Evolutionary conservation across 2,797 vertebrate genomes (phyloP).

Genomic region (Phalanger gymnotis): DNA sequence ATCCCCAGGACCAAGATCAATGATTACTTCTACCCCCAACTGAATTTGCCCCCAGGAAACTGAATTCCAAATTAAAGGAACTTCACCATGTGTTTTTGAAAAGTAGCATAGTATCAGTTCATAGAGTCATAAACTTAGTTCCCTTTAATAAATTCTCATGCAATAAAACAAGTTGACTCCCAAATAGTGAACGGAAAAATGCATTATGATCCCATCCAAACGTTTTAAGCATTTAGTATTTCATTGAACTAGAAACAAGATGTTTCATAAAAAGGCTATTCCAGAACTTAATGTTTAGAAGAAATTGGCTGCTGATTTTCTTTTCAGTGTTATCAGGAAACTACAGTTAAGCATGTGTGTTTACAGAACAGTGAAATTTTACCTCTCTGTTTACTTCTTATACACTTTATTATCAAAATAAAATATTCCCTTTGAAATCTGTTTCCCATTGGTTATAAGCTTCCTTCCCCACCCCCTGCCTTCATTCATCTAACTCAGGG

Average conservation of each 20-base stretch:
- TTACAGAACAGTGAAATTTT: not conserved
- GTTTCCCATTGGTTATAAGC: slow-evolving; percentile 43
- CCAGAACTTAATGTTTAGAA: slow-evolving; percentile 49
- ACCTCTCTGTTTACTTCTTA: slow-evolving; percentile 26
- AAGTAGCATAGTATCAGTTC: not conserved
- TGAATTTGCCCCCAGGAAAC: not conserved
- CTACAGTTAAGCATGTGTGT: slow-evolving; percentile 30
- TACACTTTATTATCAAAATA: slow-evolving; percentile 28
- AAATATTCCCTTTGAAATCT: slow-evolving; percentile 4
- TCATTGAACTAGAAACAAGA: slow-evolving; percentile 55
- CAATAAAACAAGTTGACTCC: not conserved
- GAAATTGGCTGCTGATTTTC: slow-evolving; percentile 55
- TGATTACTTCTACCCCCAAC: not conserved
- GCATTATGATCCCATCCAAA: slow-evolving; percentile 70
- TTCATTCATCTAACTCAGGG: slow-evolving; percentile 50
- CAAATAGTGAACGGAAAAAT: not conserved
- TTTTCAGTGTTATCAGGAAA: slow-evolving; percentile 61
- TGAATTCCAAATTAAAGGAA: not conserved
- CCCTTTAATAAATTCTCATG: not conserved
- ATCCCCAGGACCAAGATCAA: not conserved
- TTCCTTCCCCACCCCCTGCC: not conserved
- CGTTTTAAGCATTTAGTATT: slow-evolving; percentile 66
- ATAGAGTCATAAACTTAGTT: not conserved
- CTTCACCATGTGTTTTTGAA: not conserved
- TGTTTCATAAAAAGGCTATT: slow-evolving; percentile 47